Evolutionary conservation across 2,113 vertebrate species (phyloP).

Genomic region (Cynocephalus volans): DNA sequence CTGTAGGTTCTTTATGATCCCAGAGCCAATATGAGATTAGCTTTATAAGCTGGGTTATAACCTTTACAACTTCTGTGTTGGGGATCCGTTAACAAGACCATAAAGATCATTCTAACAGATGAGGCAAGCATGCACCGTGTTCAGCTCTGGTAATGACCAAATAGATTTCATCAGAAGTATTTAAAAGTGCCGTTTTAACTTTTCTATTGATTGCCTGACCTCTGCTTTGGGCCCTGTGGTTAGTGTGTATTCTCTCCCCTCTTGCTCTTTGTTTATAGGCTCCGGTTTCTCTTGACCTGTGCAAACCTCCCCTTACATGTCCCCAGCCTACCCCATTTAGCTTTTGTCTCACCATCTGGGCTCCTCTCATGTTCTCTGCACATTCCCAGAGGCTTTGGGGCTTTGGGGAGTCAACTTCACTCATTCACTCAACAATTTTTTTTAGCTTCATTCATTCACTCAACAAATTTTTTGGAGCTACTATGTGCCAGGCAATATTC

Average conservation of each 20-base stretch:
- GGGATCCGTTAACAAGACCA: slow-evolving; percentile 76
- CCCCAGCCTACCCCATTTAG: background rate
- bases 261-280: background rate
- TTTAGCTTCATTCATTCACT: background rate
- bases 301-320: background rate
- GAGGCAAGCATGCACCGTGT: slow-evolving; percentile 63
- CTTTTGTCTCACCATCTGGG: background rate
- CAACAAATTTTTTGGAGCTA: background rate
- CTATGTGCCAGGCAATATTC: background rate
- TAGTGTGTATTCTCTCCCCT: background rate
- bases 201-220: slow-evolving; percentile 57
- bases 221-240: slow-evolving; percentile 22
- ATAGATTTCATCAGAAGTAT: slow-evolving; percentile 67
- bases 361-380: background rate
- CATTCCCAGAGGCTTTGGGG: background rate
- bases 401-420: background rate
- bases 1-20: slow-evolving; percentile 75
- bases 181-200: slow-evolving; percentile 66
- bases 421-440: background rate
- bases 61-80: slow-evolving; percentile 71
- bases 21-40: slow-evolving; percentile 75
- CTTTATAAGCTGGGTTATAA: slow-evolving; percentile 79
- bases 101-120: slow-evolving; percentile 73
- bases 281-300: background rate
- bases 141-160: slow-evolving; percentile 62